Conservation (phyloP, 2,888 invertebrate genomes). For the Erebia ligea region DNA sequence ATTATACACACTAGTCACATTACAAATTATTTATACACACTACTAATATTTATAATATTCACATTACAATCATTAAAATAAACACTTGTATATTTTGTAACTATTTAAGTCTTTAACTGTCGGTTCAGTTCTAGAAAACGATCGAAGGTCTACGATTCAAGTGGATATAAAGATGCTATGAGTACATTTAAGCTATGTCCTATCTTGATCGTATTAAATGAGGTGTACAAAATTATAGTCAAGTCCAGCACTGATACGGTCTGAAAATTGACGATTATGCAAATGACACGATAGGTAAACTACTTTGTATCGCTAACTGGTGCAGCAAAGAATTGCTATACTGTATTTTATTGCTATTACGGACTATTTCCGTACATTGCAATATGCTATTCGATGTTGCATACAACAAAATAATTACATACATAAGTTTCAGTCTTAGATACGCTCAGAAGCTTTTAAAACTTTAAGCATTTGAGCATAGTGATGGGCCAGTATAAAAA, state of each 20-base stretch:
- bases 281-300: background rate
- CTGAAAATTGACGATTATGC: slow-evolving; percentile 1
- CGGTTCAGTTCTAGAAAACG: too few relatives aligned
- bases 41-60: too few relatives aligned
- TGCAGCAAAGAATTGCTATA: background rate
- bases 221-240: background rate
- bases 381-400: background rate
- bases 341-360: background rate
- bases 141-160: background rate
- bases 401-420: background rate
- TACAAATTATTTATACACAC: too few relatives aligned
- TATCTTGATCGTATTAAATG: slow-evolving; percentile 1
- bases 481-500: too few relatives aligned
- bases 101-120: too few relatives aligned
- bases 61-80: too few relatives aligned
- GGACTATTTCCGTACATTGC: background rate
- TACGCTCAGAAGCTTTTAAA: too few relatives aligned
- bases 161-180: background rate
- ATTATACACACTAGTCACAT: too few relatives aligned
- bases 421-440: background rate
- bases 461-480: too few relatives aligned
- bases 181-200: background rate
- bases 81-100: too few relatives aligned
- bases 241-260: background rate
- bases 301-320: slow-evolving; percentile 10